Percentiles rank a stretch among this genome's conserved stretches.
Evolutionary conservation across 1,140 invertebrate species (phyloP).

Genomic region (Pentalonia nigronervosa): DNA sequence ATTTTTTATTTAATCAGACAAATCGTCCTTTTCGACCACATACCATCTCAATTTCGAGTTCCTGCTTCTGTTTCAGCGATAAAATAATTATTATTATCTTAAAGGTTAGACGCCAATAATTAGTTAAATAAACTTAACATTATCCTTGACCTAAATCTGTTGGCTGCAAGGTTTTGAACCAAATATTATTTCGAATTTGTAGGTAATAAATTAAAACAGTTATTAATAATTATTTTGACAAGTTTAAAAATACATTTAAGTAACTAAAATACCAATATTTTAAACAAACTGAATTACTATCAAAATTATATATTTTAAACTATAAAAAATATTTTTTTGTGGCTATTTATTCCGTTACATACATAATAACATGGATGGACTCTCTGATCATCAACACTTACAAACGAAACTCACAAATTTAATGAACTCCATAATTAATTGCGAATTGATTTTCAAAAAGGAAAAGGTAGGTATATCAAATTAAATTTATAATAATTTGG

Average conservation of each 20-base stretch:
- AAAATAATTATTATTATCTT: not conserved
- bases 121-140: not conserved
- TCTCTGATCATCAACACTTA: no score
- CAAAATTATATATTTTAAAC: no score
- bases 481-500: no score
- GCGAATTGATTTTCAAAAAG: no score
- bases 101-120: conserved; percentile 3
- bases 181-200: not conserved
- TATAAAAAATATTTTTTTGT: no score
- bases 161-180: not conserved
- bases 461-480: no score
- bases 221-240: not conserved
- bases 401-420: no score
- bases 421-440: no score
- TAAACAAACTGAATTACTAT: no score
- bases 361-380: no score
- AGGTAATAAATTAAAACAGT: not conserved
- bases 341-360: no score
- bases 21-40: not conserved
- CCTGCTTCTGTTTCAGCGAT: conserved; percentile 5
- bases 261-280: not conserved
- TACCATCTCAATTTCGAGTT: not conserved
- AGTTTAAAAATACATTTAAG: not conserved
- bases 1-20: not conserved
- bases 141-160: not conserved